Base-by-base conservation (phyloP, 2,113 vertebrate genomes). In the Silurus asotus region DNA sequence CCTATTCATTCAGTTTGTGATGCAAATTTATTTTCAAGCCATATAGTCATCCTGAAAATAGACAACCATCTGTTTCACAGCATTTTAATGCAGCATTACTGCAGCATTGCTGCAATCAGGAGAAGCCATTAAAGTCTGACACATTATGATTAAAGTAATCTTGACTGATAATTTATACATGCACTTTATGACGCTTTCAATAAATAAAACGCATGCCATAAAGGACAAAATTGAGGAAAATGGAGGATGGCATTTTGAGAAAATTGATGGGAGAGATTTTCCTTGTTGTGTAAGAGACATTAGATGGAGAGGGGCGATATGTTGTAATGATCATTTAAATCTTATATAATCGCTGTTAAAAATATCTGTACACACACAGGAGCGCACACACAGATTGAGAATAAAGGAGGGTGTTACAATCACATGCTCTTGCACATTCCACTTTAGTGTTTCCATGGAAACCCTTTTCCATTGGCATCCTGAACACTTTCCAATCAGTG, bases 361-460 rank as follows among this genome's bases (percentile, higher is more conserved):
- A 94, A 94, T 94, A 94, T 91, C 90, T 93, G 19, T 23, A 53
- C 64, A 84, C 56, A 62, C 19, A 92, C 87, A 88, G 85, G 37
- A 86, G 37, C 7, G 48, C 19, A 72, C 9, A 23, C 53, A 58
- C 8, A 89, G 91, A 91, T 91, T 92, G 84, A 75, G 88, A 87
- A 88, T 78, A 89, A 74, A 81, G 81, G 82, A 83, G 45, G 76
- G 48, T 45, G 23, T 82, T 83, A 69, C 82, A 91, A 93, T 90
- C 84, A 81, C 91, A 89, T 84, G 84, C 87, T 89, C 91, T 92
- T 89, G 87, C 91, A 55, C 88, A 86, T 91, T 89, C 91, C 90
- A 93, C 89, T 92, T 93, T 89, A 88, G 89, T 92, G 94, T 95
- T 94, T 93, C 94, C 92, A 95, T 93, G 92, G 92, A 92, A 94